Percentiles rank a stretch among this genome's conserved stretches.
Evolutionary conservation across 2,888 invertebrate species (phyloP).

Genomic region (Eueremaeus valkanovi): DNA sequence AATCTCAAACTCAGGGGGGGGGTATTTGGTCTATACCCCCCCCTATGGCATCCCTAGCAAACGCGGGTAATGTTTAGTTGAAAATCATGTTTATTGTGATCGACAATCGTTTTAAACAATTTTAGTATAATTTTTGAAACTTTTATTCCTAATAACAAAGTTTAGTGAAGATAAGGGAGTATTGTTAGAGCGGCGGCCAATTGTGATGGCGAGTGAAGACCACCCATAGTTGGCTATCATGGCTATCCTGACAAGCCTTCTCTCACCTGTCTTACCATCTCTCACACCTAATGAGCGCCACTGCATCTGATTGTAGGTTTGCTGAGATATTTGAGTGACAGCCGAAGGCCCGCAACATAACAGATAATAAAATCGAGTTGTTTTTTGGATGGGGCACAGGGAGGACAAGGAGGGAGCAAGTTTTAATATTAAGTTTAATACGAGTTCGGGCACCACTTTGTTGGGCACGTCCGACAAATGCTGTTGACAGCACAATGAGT

Average conservation of each 20-base stretch:
- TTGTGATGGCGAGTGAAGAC: neutral
- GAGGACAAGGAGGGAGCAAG: too few species aligned
- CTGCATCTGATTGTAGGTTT: neutral
- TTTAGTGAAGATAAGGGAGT: neutral
- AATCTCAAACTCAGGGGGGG: too few species aligned
- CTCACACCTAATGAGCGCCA: constrained; percentile 6
- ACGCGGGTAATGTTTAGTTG: too few species aligned
- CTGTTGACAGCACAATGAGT: constrained; percentile 6
- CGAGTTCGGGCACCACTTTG: constrained; percentile 6
- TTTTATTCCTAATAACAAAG: neutral
- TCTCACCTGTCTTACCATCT: constrained; percentile 6
- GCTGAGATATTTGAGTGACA: neutral
- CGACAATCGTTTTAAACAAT: neutral
- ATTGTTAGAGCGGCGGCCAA: neutral
- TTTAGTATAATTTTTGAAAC: neutral
- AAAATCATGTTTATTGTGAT: neutral
- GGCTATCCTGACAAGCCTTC: constrained; percentile 9
- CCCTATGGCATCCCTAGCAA: too few species aligned
- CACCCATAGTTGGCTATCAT: constrained; percentile 2
- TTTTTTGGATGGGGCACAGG: too few species aligned
- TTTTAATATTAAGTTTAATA: neutral
- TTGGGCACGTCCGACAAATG: constrained; percentile 6
- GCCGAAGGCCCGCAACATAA: neutral
- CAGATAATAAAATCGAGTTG: neutral
- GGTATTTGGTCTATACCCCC: too few species aligned